Conservation (phyloP, 2,888 invertebrate species). For the Chymomyza amoena region DNA sequence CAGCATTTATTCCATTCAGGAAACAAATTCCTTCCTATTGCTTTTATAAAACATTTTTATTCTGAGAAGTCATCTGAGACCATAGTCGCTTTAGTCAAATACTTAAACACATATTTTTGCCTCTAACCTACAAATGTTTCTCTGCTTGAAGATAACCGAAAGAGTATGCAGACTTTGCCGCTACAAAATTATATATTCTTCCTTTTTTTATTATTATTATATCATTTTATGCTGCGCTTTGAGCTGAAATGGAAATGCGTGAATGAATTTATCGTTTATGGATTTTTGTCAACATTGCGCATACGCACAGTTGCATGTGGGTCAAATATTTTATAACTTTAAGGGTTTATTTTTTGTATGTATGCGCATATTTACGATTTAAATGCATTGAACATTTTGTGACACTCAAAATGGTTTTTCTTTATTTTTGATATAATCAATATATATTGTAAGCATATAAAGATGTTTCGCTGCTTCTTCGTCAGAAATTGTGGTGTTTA, state of each 20-base stretch:
- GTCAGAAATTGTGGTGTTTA: too few relatives aligned
- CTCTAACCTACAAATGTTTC: too few relatives aligned
- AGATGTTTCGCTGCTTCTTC: too few relatives aligned
- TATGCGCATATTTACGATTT: neutral
- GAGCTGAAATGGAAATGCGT: slow-evolving; percentile 1
- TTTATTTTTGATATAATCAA: neutral
- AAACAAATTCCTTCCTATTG: too few relatives aligned
- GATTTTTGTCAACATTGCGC: slow-evolving; percentile 18
- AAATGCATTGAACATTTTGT: slow-evolving; percentile 1
- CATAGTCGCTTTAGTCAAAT: too few relatives aligned
- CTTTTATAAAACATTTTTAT: too few relatives aligned
- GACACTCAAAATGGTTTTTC: neutral
- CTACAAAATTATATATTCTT: neutral
- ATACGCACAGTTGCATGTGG: neutral
- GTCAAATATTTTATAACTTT: neutral
- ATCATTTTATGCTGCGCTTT: neutral
- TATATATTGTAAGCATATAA: too few relatives aligned
- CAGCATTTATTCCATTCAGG: too few relatives aligned
- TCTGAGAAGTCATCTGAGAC: too few relatives aligned
- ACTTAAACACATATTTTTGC: too few relatives aligned
- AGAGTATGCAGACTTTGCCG: neutral
- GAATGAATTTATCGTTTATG: slow-evolving; percentile 38
- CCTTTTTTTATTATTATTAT: neutral
- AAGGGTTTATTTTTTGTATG: too few relatives aligned
- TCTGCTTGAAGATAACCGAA: neutral